Percentiles rank a stretch among this genome's conserved stretches.
phyloP scores from a whole-genome alignment of 2,888 invertebrate genomes.

The Choreutis nemorana region DNA sequence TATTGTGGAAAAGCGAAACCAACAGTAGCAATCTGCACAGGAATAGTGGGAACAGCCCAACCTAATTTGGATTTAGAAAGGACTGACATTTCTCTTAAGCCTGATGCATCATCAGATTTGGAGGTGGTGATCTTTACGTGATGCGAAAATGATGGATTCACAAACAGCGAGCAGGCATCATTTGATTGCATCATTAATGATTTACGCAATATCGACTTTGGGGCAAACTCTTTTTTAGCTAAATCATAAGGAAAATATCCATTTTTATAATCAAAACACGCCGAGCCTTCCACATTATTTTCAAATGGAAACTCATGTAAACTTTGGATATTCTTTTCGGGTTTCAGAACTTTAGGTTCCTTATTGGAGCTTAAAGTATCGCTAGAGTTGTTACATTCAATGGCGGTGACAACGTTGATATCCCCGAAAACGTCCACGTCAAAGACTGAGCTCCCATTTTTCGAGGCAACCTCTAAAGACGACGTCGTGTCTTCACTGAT shows the following conservation, averaged over 20 bases:
- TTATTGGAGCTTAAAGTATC: not conserved
- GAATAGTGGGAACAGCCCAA: slow-evolving; percentile 27
- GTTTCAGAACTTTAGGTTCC: too few relatives aligned
- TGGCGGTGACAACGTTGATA: slow-evolving; percentile 27
- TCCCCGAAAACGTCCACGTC: slow-evolving; percentile 28
- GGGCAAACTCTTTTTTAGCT: too few relatives aligned
- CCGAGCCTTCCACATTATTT: too few relatives aligned
- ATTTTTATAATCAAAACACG: too few relatives aligned
- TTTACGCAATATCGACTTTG: too few relatives aligned
- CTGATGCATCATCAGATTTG: slow-evolving; percentile 16
- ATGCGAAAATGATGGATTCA: slow-evolving; percentile 26
- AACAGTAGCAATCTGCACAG: slow-evolving; percentile 39
- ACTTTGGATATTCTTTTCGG: too few relatives aligned
- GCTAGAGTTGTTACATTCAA: slow-evolving; percentile 14
- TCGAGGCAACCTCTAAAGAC: too few relatives aligned
- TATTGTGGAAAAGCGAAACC: slow-evolving; percentile 32
- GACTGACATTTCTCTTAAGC: slow-evolving; percentile 18
- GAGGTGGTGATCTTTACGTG: slow-evolving; percentile 16
- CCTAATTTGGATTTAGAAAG: slow-evolving; percentile 25
- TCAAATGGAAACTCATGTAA: too few relatives aligned
- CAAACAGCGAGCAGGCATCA: slow-evolving; percentile 27
- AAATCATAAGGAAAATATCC: too few relatives aligned
- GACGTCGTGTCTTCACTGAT: too few relatives aligned
- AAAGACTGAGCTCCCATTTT: too few relatives aligned
- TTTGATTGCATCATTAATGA: too few relatives aligned